These are phyloP conservation scores for Leptura quadrifasciata DNA, from an alignment of 2,888 invertebrate genomes.

Conservation along the genomic window DNA sequence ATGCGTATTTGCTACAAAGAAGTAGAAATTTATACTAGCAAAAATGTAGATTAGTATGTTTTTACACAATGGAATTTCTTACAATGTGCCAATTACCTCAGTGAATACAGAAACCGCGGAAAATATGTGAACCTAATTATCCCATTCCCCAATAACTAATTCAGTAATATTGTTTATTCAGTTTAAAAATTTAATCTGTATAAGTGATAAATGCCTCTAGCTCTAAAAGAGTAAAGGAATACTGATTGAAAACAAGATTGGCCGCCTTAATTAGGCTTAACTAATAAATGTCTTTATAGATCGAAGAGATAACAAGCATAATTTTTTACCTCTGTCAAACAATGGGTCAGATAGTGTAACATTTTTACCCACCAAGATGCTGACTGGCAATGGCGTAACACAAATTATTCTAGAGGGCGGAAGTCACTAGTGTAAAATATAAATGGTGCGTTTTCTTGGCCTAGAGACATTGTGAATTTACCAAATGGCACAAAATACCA, in stretches of 20 bases:
- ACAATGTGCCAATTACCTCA: neutral
- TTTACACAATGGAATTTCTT: neutral
- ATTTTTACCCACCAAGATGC: conserved; percentile 53
- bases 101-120: neutral
- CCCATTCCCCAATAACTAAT: conserved; percentile 1
- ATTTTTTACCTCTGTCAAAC: conserved; percentile 56
- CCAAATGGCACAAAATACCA: too few species aligned
- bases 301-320: conserved; percentile 51
- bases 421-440: too few species aligned
- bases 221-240: conserved; percentile 1
- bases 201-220: conserved; percentile 31
- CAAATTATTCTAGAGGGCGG: neutral
- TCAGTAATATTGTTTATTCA: conserved; percentile 24
- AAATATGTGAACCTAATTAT: neutral
- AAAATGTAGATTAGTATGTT: too few species aligned
- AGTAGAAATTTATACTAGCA: too few species aligned
- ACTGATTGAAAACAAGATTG: conserved; percentile 50
- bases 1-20: too few species aligned
- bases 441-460: too few species aligned
- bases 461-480: too few species aligned
- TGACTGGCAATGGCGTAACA: conserved; percentile 46
- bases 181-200: conserved; percentile 11
- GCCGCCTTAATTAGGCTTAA: conserved; percentile 52
- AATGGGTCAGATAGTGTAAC: conserved; percentile 55
- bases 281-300: conserved; percentile 58